These are phyloP conservation scores for Anthrax anthrax DNA, from an alignment of 2,888 invertebrate genomes.

Conservation along the genomic window DNA sequence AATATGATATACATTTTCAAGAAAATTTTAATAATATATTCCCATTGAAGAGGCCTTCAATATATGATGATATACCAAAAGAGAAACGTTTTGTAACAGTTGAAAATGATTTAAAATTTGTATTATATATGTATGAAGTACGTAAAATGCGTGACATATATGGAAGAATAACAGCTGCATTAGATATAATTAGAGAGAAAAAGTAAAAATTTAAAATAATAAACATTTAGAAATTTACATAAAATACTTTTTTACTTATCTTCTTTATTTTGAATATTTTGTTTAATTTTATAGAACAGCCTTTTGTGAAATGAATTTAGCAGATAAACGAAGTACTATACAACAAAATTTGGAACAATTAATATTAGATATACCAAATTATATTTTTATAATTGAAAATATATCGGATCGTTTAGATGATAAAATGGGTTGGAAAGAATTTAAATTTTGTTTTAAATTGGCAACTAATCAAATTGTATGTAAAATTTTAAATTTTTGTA, in stretches of 20 bases:
- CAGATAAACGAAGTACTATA: slow-evolving; percentile 45
- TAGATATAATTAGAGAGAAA: slow-evolving; percentile 27
- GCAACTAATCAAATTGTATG: slow-evolving; percentile 52
- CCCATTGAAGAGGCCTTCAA: slow-evolving; percentile 9
- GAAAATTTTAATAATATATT: slow-evolving; percentile 5
- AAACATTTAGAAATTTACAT: neutral
- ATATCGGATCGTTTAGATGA: slow-evolving; percentile 46
- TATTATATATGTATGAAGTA: slow-evolving; percentile 29
- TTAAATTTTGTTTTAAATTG: slow-evolving; percentile 47
- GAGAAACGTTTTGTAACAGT: slow-evolving; percentile 16
- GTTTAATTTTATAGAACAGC: slow-evolving; percentile 35
- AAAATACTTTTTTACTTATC: too few species aligned
- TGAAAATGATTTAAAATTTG: slow-evolving; percentile 29
- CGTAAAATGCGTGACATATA: slow-evolving; percentile 32
- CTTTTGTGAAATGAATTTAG: slow-evolving; percentile 44
- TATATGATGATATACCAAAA: slow-evolving; percentile 18
- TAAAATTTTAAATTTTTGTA: slow-evolving; percentile 9
- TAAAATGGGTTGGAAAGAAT: slow-evolving; percentile 45
- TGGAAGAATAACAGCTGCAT: slow-evolving; percentile 24
- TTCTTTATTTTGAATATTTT: neutral
- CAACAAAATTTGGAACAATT: slow-evolving; percentile 46
- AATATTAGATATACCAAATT: slow-evolving; percentile 47
- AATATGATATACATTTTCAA: neutral
- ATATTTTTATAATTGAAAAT: slow-evolving; percentile 45
- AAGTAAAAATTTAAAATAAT: slow-evolving; percentile 16